Base-by-base conservation (phyloP, 2,797 vertebrate species). In the Discoglossus pictus region DNA sequence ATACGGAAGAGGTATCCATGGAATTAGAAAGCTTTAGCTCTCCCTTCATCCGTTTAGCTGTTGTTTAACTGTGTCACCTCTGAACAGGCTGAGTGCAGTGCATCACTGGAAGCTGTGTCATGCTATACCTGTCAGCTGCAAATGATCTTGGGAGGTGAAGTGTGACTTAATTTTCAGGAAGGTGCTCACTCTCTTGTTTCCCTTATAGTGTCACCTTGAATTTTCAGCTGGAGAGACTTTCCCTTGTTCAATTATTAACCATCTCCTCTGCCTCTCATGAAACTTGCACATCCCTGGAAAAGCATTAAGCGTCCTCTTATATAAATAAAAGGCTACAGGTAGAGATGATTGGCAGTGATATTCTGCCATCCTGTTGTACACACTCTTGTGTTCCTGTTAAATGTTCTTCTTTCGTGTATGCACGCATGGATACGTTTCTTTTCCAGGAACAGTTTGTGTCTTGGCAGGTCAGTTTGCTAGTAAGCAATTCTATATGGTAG, bases 151-250 rank as follows among this genome's bases (percentile, higher is more conserved):
- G 53, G 68, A 71, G 61, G 53, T 51, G 61, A 71, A 65, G 60
- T 71, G 53, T 71, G 61, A 64, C 61, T 64, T 64, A 58, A 64
- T 71, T 59, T 71, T 71, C 61, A 59, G 61, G 53, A 64, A 59
- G 68, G 53, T 64, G 53, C 61, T 44, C 61, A 50, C 53, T 51
- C 65, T 60, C 50, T 25, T 44, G 31, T 63, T 71, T 71, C 38
- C 16, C 56, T 58, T 43, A 6, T 39, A 15, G 53, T 59, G 61
- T 71, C 68, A 65, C 61, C 68, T 71, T 71, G 53, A 71, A 54
- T 58, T 58, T 64, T 24, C 24, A 35, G 67, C 46, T 23, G 10
- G 10, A 31, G 44, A 51, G 46, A 46, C 17, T 55, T 40, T 20
- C 16, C 24, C 43, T 50, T 70, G 51, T 58, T 70, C 35, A 62